Conservation (phyloP, 2,888 invertebrate species). For the Volucella inflata region DNA sequence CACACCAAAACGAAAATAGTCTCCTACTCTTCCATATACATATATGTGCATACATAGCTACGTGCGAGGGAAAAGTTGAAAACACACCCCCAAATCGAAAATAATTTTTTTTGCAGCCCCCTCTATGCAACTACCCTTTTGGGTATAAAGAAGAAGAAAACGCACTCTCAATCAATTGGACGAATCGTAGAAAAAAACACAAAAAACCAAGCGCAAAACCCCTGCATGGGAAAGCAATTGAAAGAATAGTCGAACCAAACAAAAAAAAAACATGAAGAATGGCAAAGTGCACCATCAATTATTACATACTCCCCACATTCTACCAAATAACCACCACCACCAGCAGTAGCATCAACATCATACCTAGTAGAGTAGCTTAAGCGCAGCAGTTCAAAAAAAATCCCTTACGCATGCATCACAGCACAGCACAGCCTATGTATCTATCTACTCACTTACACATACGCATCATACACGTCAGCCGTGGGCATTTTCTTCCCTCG, state of each 20-base stretch:
- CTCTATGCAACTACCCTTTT: slow-evolving; percentile 26
- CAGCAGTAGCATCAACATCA: neutral
- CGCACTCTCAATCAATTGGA: slow-evolving; percentile 73
- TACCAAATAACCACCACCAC: slow-evolving; percentile 41
- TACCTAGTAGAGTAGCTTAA: neutral
- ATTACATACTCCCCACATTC: slow-evolving; percentile 60
- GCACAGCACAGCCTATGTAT: slow-evolving; percentile 67
- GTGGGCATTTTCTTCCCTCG: slow-evolving; percentile 63
- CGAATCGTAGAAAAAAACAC: slow-evolving; percentile 63
- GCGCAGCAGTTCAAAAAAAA: slow-evolving; percentile 61
- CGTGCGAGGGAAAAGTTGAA: slow-evolving; percentile 26
- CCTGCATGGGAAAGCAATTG: slow-evolving; percentile 20
- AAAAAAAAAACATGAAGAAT: slow-evolving; percentile 53
- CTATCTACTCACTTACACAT: slow-evolving; percentile 46
- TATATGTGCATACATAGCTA: no score
- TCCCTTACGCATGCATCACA: slow-evolving; percentile 73
- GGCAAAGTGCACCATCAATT: slow-evolving; percentile 71
- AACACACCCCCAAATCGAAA: slow-evolving; percentile 72
- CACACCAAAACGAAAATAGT: no score
- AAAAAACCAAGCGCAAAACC: neutral
- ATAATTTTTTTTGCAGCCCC: slow-evolving; percentile 45
- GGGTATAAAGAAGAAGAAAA: slow-evolving; percentile 41
- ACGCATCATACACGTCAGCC: slow-evolving; percentile 33
- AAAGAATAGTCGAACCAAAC: slow-evolving; percentile 24
- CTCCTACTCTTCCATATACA: no score